Evolutionary conservation across 2,113 vertebrate species (phyloP).

Genomic region (Polyodon spathula): DNA sequence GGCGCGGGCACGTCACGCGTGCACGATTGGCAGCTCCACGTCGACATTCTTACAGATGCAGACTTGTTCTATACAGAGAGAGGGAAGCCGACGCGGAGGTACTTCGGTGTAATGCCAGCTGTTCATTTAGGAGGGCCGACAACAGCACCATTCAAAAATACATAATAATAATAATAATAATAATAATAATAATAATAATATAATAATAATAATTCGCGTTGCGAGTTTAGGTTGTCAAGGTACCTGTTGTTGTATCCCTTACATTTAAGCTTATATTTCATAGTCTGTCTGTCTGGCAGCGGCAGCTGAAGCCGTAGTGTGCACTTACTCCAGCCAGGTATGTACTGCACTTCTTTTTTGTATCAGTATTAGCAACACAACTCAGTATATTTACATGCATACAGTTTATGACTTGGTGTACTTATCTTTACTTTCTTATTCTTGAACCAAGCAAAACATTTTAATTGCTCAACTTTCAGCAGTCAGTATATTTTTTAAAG

Average conservation of each 20-base stretch:
- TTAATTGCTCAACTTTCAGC: slow-evolving; percentile 6
- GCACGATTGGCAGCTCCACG: slow-evolving; percentile 77
- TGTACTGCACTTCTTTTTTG: slow-evolving; percentile 8
- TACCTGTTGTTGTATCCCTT: slow-evolving; percentile 27
- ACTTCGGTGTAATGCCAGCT: slow-evolving; percentile 36
- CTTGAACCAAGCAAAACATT: neutral
- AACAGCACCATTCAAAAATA: slow-evolving; percentile 19
- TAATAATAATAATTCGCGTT: slow-evolving; percentile 25
- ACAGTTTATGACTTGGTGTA: too few relatives aligned
- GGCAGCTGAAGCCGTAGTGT: slow-evolving; percentile 41
- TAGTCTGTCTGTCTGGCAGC: slow-evolving; percentile 49
- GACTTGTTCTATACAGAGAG: slow-evolving; percentile 48
- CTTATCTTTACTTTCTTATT: too few relatives aligned
- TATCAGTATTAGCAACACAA: slow-evolving; percentile 4
- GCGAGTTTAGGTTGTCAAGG: slow-evolving; percentile 11
- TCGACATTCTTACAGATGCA: slow-evolving; percentile 76
- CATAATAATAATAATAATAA: too few relatives aligned
- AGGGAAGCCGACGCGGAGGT: slow-evolving; percentile 44
- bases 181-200: too few relatives aligned
- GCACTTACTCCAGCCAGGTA: slow-evolving; percentile 53
- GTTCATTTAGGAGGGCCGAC: slow-evolving; percentile 37
- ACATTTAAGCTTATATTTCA: slow-evolving; percentile 37
- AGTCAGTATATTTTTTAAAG: neutral
- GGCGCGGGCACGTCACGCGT: slow-evolving; percentile 64
- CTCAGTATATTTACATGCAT: too few relatives aligned